Conservation (phyloP, 2,888 invertebrate genomes). For the Baronia brevicornis region DNA sequence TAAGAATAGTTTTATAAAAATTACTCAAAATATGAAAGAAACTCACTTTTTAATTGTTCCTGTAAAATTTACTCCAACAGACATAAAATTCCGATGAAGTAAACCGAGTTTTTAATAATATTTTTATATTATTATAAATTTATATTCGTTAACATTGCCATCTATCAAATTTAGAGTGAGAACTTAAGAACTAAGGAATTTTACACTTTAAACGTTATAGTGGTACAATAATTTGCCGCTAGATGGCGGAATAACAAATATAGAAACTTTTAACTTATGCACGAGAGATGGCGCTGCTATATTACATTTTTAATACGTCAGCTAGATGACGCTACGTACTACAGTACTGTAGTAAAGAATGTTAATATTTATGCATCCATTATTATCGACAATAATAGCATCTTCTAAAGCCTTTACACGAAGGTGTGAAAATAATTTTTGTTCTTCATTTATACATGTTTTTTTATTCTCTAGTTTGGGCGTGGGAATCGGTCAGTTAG, state of each 20-base stretch:
- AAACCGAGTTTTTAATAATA: too few relatives aligned
- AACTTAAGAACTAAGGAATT: too few relatives aligned
- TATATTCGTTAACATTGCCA: too few relatives aligned
- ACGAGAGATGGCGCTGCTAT: slow-evolving; percentile 29
- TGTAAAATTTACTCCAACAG: too few relatives aligned
- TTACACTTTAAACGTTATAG: too few relatives aligned
- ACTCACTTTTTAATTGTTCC: too few relatives aligned
- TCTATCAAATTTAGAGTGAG: too few relatives aligned
- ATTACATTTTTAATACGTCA: not conserved
- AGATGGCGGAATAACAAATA: slow-evolving; percentile 16
- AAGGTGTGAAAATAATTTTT: slow-evolving; percentile 73
- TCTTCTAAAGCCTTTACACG: slow-evolving; percentile 55
- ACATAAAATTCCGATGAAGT: too few relatives aligned
- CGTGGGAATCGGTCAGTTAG: slow-evolving; percentile 64
- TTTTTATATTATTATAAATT: too few relatives aligned
- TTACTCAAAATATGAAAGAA: too few relatives aligned
- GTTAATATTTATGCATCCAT: slow-evolving; percentile 51
- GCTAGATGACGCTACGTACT: slow-evolving; percentile 42
- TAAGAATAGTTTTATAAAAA: too few relatives aligned
- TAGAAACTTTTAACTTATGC: not conserved
- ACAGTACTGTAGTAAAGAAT: slow-evolving; percentile 36
- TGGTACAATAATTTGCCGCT: not conserved
- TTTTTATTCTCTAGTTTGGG: slow-evolving; percentile 36
- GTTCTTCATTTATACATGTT: slow-evolving; percentile 43
- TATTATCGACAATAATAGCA: slow-evolving; percentile 63